Percentiles rank a stretch among this genome's conserved stretches.
phyloP scores from a whole-genome alignment of 2,797 vertebrate species.

The Micrastur ruficollis region DNA sequence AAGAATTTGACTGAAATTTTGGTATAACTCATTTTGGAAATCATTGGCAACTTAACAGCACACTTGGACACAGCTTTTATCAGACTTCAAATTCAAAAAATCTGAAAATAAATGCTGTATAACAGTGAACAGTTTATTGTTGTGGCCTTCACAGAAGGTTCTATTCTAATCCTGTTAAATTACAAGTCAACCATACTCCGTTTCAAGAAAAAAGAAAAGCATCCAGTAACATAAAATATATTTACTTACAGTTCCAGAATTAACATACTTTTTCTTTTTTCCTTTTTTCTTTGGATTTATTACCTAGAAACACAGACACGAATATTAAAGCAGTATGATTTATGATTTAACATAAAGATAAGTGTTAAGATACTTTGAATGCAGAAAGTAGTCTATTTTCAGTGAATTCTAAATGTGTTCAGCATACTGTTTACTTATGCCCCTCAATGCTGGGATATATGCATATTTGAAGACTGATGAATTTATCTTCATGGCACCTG shows the following conservation, averaged over 20 bases:
- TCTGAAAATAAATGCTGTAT: not conserved
- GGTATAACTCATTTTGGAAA: not conserved
- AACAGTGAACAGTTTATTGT: not conserved
- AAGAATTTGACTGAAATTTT: not conserved
- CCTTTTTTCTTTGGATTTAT: conserved; percentile 96
- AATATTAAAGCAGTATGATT: not conserved
- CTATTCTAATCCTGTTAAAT: not conserved
- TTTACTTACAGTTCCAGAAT: conserved; percentile 94
- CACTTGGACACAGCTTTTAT: not conserved
- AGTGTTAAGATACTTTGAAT: not conserved
- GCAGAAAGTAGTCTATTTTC: not conserved
- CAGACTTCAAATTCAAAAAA: not conserved
- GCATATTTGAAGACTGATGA: not conserved
- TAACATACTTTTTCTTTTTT: conserved; percentile 97
- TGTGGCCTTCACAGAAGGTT: not conserved
- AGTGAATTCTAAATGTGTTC: not conserved
- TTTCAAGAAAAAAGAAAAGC: not conserved
- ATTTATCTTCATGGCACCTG: not conserved
- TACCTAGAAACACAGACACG: conserved; percentile 80
- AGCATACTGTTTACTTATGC: not conserved
- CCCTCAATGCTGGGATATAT: not conserved
- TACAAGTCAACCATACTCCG: not conserved
- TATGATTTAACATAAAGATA: not conserved
- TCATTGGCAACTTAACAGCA: not conserved
- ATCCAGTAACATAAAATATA: not conserved